Percentiles rank a stretch among this genome's conserved stretches.
These are phyloP conservation scores for Syrmaticus mikado DNA, from an alignment of 2,113 vertebrate genomes.

Conservation along the genomic window DNA sequence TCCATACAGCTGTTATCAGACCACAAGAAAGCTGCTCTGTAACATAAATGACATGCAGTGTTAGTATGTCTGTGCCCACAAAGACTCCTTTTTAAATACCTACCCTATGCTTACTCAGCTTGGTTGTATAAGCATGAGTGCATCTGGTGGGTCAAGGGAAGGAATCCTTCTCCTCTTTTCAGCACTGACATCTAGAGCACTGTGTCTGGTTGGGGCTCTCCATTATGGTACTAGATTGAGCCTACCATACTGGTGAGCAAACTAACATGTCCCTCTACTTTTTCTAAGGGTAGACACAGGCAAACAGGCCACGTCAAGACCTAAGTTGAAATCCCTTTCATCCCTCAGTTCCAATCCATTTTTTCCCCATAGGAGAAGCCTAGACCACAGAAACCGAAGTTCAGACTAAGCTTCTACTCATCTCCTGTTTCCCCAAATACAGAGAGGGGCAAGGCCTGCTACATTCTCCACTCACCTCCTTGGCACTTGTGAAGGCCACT, in stretches of 20 bases:
- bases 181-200: background rate
- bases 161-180: background rate
- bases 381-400: fast-evolving
- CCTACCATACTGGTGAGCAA: background rate
- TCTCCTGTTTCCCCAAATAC: too few relatives aligned
- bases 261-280: background rate
- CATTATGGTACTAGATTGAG: background rate
- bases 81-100: background rate
- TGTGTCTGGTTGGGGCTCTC: background rate
- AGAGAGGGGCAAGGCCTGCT: background rate
- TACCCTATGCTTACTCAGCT: background rate
- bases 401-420: fast-evolving
- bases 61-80: background rate
- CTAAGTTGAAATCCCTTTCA: background rate
- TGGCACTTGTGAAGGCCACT: conserved; percentile 93
- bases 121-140: background rate
- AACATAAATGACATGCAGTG: background rate
- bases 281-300: background rate
- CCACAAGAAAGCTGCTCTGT: background rate
- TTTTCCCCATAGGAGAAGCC: background rate
- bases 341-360: background rate
- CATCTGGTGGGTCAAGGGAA: background rate
- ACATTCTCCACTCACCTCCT: conserved; percentile 82
- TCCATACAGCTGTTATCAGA: background rate
- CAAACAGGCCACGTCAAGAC: background rate